phyloP scores from a whole-genome alignment of 2,888 invertebrate genomes.

The Diplolepis rosae region DNA sequence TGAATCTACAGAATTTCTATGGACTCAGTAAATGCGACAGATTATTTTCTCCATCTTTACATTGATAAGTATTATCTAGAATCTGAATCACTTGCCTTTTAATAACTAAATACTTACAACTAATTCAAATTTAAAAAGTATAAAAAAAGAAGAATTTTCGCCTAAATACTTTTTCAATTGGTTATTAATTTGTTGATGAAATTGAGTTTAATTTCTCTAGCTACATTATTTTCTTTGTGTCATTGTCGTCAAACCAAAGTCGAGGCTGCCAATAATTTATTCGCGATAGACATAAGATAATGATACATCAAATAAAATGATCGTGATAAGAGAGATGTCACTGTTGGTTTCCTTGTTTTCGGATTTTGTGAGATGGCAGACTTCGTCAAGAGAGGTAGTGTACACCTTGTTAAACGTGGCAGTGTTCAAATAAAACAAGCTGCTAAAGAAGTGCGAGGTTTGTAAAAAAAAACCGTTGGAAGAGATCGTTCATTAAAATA shows the following conservation, averaged over 20 bases:
- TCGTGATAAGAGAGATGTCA: constrained; percentile 53
- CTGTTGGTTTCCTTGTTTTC: constrained; percentile 42
- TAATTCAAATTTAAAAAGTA: too few species aligned
- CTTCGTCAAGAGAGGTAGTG: constrained; percentile 68
- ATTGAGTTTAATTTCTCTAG: too few species aligned
- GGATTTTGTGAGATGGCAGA: constrained; percentile 66
- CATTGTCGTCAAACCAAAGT: constrained; percentile 56
- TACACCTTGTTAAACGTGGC: constrained; percentile 73
- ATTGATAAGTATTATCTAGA: too few species aligned
- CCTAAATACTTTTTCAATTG: not conserved
- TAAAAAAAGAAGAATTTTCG: not conserved
- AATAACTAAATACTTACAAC: too few species aligned
- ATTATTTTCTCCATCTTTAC: too few species aligned
- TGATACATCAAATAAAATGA: constrained; percentile 49
- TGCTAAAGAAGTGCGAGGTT: constrained; percentile 76
- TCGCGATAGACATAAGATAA: constrained; percentile 52
- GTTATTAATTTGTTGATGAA: too few species aligned
- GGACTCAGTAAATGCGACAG: too few species aligned
- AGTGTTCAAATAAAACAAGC: constrained; percentile 76
- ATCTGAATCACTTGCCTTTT: too few species aligned
- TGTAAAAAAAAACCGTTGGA: constrained; percentile 50
- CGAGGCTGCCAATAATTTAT: constrained; percentile 56
- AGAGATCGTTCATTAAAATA: not conserved
- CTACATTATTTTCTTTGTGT: too few species aligned
- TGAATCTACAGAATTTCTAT: too few species aligned